A percentile compares a stretch with the other conserved stretches of the same genome.
These are phyloP conservation scores for Dendrocopos noguchii DNA, from an alignment of 2,113 vertebrate genomes.

Conservation along the genomic window DNA sequence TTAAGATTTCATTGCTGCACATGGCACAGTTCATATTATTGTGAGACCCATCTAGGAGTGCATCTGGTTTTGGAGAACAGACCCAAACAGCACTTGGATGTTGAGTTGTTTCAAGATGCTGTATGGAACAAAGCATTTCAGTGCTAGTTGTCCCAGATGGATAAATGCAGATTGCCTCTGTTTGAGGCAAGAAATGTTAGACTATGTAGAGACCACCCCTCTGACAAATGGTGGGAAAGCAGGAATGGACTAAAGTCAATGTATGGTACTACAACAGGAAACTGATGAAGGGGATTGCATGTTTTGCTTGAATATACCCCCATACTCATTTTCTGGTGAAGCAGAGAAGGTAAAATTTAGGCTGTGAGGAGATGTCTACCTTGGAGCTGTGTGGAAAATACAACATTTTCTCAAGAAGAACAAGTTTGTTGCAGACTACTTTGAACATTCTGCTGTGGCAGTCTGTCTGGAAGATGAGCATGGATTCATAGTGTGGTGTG, in stretches of 20 bases:
- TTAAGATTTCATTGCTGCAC: not conserved
- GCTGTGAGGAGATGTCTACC: not conserved
- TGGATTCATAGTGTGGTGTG: not conserved
- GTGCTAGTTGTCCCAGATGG: not conserved
- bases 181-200: not conserved
- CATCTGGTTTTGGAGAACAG: not conserved
- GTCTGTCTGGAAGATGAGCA: not conserved
- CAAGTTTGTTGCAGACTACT: not conserved
- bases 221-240: not conserved
- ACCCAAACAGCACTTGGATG: not conserved
- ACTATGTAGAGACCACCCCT: not conserved
- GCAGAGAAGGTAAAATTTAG: not conserved
- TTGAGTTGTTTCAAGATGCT: not conserved
- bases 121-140: not conserved
- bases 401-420: not conserved
- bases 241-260: not conserved
- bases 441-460: not conserved
- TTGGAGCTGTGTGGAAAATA: not conserved
- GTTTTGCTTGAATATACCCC: not conserved
- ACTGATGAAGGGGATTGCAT: not conserved
- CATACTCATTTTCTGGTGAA: not conserved
- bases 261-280: not conserved
- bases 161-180: not conserved
- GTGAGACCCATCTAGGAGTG: not conserved
- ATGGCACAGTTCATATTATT: not conserved